A percentile compares a stretch with the other conserved stretches of the same genome.
Conservation (phyloP, 2,113 vertebrate species). For the Cettia cetti region DNA sequence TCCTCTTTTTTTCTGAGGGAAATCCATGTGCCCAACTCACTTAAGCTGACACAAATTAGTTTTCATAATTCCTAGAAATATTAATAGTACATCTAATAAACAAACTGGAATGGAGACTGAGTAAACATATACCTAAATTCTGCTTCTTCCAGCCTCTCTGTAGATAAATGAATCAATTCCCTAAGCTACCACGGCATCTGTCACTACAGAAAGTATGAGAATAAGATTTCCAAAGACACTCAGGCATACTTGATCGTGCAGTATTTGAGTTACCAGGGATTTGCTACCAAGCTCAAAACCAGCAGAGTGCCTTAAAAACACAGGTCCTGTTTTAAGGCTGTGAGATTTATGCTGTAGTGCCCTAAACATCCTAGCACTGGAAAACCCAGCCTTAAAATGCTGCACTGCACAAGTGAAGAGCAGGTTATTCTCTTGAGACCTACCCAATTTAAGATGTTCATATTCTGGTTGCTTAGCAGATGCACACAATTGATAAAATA, state of each 20-base stretch:
- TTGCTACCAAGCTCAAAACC: background rate
- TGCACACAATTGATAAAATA: conserved; percentile 97
- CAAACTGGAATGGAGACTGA: background rate
- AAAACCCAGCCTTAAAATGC: background rate
- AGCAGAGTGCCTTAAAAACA: background rate
- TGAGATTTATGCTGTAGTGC: background rate
- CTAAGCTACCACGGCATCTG: background rate
- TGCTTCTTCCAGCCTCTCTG: background rate
- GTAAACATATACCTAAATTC: background rate
- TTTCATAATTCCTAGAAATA: background rate
- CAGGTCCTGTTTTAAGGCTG: background rate
- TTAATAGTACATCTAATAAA: background rate
- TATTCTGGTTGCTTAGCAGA: conserved; percentile 85
- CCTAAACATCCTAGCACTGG: background rate
- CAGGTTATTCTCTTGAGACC: conserved; percentile 40
- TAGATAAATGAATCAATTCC: background rate
- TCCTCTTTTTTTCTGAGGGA: background rate
- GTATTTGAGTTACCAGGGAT: background rate
- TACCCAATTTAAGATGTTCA: conserved; percentile 85
- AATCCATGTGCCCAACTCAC: background rate
- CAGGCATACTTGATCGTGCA: background rate
- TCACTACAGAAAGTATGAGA: background rate
- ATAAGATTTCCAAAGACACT: background rate
- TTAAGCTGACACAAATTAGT: background rate
- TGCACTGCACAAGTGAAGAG: background rate